phyloP scores from a whole-genome alignment of 2,797 vertebrate species.

The Paguma larvata region DNA sequence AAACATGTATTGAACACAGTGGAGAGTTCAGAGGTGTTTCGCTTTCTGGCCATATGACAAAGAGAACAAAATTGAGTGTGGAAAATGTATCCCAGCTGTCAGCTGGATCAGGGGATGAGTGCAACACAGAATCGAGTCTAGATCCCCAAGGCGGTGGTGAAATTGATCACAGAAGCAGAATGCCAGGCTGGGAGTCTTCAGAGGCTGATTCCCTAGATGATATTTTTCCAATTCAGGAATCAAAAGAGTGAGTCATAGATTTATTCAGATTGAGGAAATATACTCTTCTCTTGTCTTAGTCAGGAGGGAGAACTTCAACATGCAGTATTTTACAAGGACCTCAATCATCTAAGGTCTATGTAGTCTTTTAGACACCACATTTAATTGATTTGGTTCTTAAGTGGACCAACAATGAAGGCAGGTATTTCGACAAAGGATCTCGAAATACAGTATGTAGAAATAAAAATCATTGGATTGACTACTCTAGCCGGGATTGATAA shows the following conservation, averaged over 20 bases:
- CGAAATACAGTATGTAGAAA: not conserved
- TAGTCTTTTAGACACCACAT: not conserved
- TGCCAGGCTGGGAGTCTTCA: not conserved
- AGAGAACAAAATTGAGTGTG: not conserved
- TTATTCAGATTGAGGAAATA: not conserved
- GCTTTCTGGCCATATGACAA: not conserved
- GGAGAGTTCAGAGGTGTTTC: conserved; percentile 26
- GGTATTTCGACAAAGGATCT: not conserved
- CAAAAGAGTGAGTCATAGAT: not conserved
- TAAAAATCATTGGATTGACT: not conserved
- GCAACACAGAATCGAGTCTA: not conserved
- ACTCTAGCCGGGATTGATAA: not conserved
- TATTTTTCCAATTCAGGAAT: not conserved
- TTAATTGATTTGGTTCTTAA: not conserved
- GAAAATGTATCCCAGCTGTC: not conserved
- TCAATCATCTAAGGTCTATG: not conserved
- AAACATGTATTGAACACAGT: not conserved
- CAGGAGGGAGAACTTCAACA: not conserved
- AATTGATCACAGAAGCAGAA: not conserved
- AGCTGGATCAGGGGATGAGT: not conserved
- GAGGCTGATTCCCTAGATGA: not conserved
- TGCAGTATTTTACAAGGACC: not conserved
- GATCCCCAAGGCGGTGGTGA: not conserved
- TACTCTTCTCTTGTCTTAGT: not conserved
- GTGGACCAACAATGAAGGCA: not conserved